These are phyloP conservation scores for Muricea muricata DNA, from an alignment of 92 coral and sea anemone species.

Conservation along the genomic window DNA sequence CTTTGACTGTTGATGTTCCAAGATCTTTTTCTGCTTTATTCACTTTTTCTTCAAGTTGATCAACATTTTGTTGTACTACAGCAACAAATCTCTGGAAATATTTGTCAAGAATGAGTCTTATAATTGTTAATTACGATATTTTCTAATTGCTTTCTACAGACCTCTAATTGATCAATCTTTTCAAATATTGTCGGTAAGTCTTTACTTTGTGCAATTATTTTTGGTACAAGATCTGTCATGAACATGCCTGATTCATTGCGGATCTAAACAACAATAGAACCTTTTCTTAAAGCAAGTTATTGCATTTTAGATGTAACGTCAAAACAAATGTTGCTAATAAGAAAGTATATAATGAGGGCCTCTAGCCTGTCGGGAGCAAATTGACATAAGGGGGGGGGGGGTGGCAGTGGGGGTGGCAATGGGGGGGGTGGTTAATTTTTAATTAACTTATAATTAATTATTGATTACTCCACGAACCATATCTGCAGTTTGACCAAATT, in stretches of 20 bases:
- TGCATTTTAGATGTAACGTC: no score
- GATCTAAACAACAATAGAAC: conserved; percentile 60
- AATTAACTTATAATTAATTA: neutral
- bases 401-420: no score
- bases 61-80: conserved; percentile 77
- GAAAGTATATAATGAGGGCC: no score
- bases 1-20: conserved; percentile 81
- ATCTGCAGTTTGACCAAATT: conserved; percentile 95
- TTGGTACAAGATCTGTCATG: conserved; percentile 76
- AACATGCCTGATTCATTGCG: conserved; percentile 93
- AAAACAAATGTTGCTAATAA: no score
- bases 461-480: conserved; percentile 64
- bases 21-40: conserved; percentile 85
- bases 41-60: conserved; percentile 86
- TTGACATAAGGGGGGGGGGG: no score
- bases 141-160: conserved; percentile 23
- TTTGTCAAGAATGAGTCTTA: neutral
- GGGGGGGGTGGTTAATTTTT: no score
- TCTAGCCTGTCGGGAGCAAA: no score
- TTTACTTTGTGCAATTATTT: conserved; percentile 77
- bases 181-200: conserved; percentile 89
- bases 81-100: conserved; percentile 73
- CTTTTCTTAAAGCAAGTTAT: no score
- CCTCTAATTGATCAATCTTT: conserved; percentile 91
- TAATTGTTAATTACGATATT: neutral